Percentiles rank a stretch among this genome's conserved stretches.
phyloP scores from a whole-genome alignment of 2,888 invertebrate species.

The Sphinx pinastri region DNA sequence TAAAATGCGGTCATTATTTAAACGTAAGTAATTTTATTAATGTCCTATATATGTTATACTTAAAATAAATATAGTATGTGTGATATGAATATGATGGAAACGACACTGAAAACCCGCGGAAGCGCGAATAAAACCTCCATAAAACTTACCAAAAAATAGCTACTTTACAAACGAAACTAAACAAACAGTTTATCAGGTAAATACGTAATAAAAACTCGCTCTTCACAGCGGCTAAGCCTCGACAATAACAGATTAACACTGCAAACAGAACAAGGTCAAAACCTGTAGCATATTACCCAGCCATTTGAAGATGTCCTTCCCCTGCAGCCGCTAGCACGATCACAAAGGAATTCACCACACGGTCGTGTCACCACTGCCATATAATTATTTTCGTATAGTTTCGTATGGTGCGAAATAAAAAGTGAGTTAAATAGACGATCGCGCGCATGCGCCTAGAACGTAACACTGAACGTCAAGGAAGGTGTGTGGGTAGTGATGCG shows the following conservation, averaged over 20 bases:
- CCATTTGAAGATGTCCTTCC: slow-evolving; percentile 63
- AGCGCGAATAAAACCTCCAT: too few relatives aligned
- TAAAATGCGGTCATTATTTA: too few relatives aligned
- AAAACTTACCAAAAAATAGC: background rate
- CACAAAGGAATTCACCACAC: slow-evolving; percentile 73
- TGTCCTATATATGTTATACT: too few relatives aligned
- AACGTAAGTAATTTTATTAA: too few relatives aligned
- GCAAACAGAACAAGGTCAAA: slow-evolving; percentile 38
- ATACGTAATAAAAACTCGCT: slow-evolving; percentile 18
- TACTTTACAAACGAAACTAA: background rate
- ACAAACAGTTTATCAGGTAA: slow-evolving; percentile 10
- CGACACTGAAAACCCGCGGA: too few relatives aligned
- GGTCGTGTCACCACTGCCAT: slow-evolving; percentile 78
- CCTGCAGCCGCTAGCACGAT: slow-evolving; percentile 61
- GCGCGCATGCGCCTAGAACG: slow-evolving; percentile 74
- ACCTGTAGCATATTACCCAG: slow-evolving; percentile 60
- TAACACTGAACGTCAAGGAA: slow-evolving; percentile 72
- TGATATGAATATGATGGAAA: too few relatives aligned
- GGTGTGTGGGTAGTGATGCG: slow-evolving; percentile 60
- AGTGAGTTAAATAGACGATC: slow-evolving; percentile 58
- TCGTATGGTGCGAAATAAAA: slow-evolving; percentile 35
- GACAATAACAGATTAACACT: slow-evolving; percentile 22
- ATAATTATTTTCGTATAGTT: slow-evolving; percentile 63
- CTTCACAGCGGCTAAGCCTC: slow-evolving; percentile 19
- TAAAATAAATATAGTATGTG: too few relatives aligned